Evolutionary conservation across 2,888 invertebrate genomes (phyloP), one percentile per base, ranked within the genome.

Genomic region (Zygaena filipendulae): DNA sequence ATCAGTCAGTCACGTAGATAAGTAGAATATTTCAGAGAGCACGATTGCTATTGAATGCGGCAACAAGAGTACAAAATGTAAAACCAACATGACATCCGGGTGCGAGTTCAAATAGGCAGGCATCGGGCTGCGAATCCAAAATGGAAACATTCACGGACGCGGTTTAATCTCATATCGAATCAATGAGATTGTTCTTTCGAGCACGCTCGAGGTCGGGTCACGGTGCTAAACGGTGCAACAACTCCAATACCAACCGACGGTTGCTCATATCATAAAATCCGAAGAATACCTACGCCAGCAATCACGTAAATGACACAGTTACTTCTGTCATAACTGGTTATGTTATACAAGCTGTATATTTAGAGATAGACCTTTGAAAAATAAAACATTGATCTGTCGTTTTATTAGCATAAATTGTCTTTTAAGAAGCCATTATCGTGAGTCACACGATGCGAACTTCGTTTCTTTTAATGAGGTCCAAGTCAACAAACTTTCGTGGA

Each of bases 81-180:
- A 64, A 66, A 58, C 55, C 48, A 61, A 69, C 64, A 68, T 63
- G 70, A 70, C 71, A 72, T 74, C 72, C 71, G 71, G 72, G 68
- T 69, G 71, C 61, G 55, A 63, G 69, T 64, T 70, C 67, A 70
- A 56, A n/a, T n/a, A n/a, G n/a, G 53, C 58, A 57, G 57, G 55
- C 63, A 64, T 66, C 57, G 42, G 45, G 55, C 53, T 47, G 59
- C 61, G 44, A 55, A 66, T 58, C 59, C 58, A 55, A 66, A 63
- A 70, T 69, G 67, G 64, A 68, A 63, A 66, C 68, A 62, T 71
- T 61, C 59, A 60, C 54, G 58, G 56, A 56, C 55, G 57, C 56
- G 43, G 59, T 58, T 66, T 70, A 67, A 74, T 74, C 74, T 69
- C 42, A 50, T 53, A 63, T 62, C 52, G 59, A 59, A 72, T 72